Base-by-base conservation (phyloP, 2,888 invertebrate genomes). In the Ischnura elegans region DNA sequence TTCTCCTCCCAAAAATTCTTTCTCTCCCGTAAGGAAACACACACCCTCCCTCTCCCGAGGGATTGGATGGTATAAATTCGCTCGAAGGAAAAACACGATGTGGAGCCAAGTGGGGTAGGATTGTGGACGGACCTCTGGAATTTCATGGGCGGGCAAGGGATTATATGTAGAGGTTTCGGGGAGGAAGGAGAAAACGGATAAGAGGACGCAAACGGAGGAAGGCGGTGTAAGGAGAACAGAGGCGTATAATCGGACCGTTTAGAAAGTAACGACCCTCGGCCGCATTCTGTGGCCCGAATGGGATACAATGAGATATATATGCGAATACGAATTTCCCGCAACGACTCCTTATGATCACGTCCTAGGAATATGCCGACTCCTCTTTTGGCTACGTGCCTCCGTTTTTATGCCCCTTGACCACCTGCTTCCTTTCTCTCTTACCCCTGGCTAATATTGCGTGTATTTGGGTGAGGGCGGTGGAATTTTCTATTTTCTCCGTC, bases 211-310 rank as follows among this genome's bases (percentile, higher is more conserved):
- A 51, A 51, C 19, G 8, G 84, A 36, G 84, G 84, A 19, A 84
- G 19, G 42, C 16, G 84, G 84, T 42, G 36, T 25, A 36, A 36
- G 36, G 19, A 42, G 84, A 42, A 84, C 13, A 42, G 29, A 84
- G 84, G 84, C 42, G 61, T 61, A 61, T 61, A 61, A 61, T 61
- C 61, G 61, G 61, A 61, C 61, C 61, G 61, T 61, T 61, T 61
- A 61, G 61, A 61, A 61, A 61, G 61, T 61, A 61, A 61, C 61
- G 61, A 61, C 61, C 61, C 25, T 5, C 61, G 61, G 61, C 61
- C 25, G n/a, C 61, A n/a, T 61, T 16, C 61, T 21, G n/a, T n/a
- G 61, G 61, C 19, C 61, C 25, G 25, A 61, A 61, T 61, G 61
- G 61, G 61, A 61, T 61, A 61, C 61, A 61, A 61, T 61, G 61